Percentiles rank a stretch among this genome's conserved stretches.
Conservation (phyloP, 2,113 vertebrate species). For the Marcusenius ussheri region DNA sequence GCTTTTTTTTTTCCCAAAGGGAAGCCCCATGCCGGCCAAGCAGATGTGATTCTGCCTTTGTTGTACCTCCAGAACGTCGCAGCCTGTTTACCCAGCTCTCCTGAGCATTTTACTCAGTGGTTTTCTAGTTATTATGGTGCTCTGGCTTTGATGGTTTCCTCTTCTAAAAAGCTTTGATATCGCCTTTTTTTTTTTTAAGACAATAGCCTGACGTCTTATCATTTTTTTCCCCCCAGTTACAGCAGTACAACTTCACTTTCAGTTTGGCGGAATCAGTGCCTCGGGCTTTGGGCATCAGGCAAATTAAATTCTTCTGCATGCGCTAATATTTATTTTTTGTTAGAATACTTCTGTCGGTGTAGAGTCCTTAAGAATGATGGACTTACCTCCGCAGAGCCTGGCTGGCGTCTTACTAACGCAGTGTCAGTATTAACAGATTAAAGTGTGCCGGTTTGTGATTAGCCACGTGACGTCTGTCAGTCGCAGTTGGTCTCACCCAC, state of each 20-base stretch:
- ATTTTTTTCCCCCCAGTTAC: neutral
- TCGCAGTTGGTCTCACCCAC: neutral
- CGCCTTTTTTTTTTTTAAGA: neutral
- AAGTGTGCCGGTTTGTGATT: neutral
- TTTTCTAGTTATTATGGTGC: neutral
- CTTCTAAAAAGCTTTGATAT: neutral
- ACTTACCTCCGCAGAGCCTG: neutral
- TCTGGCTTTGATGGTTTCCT: neutral
- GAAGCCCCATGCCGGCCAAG: slow-evolving; percentile 49
- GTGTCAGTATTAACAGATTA: neutral
- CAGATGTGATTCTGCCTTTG: slow-evolving; percentile 49
- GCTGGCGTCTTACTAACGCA: neutral
- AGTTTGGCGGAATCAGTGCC: neutral
- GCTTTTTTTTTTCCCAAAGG: slow-evolving; percentile 39
- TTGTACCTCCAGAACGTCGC: slow-evolving; percentile 55
- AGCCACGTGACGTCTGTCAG: neutral
- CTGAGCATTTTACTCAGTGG: neutral
- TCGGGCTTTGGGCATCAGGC: neutral
- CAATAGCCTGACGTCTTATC: neutral
- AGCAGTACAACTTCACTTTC: neutral
- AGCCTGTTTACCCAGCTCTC: slow-evolving; percentile 8
- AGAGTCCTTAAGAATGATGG: neutral
- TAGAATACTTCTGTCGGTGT: neutral
- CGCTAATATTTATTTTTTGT: neutral
- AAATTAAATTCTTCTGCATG: neutral